Conservation (phyloP, 1,140 invertebrate species). For the Drosophila elegans region DNA sequence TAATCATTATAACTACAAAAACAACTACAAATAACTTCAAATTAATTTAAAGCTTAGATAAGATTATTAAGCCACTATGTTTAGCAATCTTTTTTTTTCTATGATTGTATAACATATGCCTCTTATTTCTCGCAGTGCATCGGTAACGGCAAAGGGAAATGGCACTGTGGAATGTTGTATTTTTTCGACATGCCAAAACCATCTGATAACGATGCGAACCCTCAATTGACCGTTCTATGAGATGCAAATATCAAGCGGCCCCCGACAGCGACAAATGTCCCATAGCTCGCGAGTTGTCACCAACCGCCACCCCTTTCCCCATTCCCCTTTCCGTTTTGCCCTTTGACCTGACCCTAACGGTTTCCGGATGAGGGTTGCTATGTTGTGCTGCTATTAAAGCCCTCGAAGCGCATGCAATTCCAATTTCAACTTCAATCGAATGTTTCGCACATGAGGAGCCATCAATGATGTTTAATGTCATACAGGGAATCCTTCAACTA, state of each 20-base stretch:
- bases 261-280: conserved; percentile 33
- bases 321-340: not conserved
- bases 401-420: conserved; percentile 40
- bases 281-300: conserved; percentile 41
- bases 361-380: conserved; percentile 42
- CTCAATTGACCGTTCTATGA: conserved; percentile 47
- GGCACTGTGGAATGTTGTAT: conserved; percentile 40
- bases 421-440: conserved; percentile 38
- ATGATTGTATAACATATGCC: no score
- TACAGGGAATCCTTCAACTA: conserved; percentile 36
- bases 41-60: no score
- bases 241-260: conserved; percentile 46
- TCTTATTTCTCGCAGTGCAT: not conserved
- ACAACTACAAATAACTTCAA: no score
- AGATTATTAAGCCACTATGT: no score
- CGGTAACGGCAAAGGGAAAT: conserved; percentile 33
- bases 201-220: conserved; percentile 49
- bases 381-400: conserved; percentile 19
- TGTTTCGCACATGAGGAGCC: conserved; percentile 44
- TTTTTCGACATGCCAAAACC: conserved; percentile 38
- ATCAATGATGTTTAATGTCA: conserved; percentile 55
- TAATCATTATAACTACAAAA: no score
- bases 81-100: no score
- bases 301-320: conserved; percentile 14
- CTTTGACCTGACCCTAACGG: conserved; percentile 19